Base-by-base conservation (phyloP, 2,888 invertebrate genomes). In the Nomada goodeniana region DNA sequence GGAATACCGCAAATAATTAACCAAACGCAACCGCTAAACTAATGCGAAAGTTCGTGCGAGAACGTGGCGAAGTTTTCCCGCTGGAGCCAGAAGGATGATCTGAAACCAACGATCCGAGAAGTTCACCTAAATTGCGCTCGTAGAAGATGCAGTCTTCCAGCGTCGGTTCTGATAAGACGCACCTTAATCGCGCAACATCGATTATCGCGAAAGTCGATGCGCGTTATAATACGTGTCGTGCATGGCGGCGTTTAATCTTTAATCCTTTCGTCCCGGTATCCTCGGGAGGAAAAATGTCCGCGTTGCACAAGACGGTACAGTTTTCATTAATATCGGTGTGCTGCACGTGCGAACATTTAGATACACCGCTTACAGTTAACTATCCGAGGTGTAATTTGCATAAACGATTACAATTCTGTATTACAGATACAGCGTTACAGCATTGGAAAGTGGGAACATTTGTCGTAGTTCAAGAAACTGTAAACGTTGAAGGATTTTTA, bases 161-260 rank as follows among this genome's bases (percentile, higher is more conserved):
- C 64, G 18, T 64, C 52, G 26, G 15, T 50, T 20, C 29, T 20
- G 60, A 61, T 60, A 61, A 61, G 52, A 13, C 26, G 5, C 9
- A 36, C 9, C 59, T 23, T 78, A 75, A 75, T 78, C 69, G 36
- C 13, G 77, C 50, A 61, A 55, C 70, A 78, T 78, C 72, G 55
- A 78, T 80, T 65, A 72, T 63, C 44, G 44, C 44, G 64, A 42
- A 60, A 69, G 79, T 77, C 77, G 52, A n/a, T 9, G 59, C 64
- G 44, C 50, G 53, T 78, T 80, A 71, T 50, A 55, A 67, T 61
- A 61, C 7, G 50, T 55, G 79, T 67, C 78, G 61, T 42, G 65
- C 36, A n/a, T 26, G 50, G 36, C 3, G 11, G 42, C 42, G 61
- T 3, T 68, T 72, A 80, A 80, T 72, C 61, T 53, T 15, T 36